A percentile compares a stretch with the other conserved stretches of the same genome.
These are phyloP conservation scores for Mythimna pallens DNA, from an alignment of 2,888 invertebrate species.

Conservation along the genomic window DNA sequence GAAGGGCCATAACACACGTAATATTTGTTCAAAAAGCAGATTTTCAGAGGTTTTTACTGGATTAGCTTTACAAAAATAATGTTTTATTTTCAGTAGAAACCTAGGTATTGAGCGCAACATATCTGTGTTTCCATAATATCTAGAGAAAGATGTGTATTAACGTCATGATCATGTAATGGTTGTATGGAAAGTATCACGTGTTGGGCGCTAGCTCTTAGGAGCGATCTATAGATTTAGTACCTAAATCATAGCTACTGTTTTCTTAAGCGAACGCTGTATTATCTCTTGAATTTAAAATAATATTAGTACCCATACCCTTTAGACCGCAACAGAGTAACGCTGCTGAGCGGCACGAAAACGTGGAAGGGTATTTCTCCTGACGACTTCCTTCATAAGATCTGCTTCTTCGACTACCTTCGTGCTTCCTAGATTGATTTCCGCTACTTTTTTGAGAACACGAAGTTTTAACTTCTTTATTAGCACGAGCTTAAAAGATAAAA, in stretches of 20 bases:
- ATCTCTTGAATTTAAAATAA: background rate
- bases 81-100: too few species aligned
- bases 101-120: too few species aligned
- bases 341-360: background rate
- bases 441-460: background rate
- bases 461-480: background rate
- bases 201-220: too few species aligned
- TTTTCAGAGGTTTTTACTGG: too few species aligned
- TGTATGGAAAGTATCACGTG: too few species aligned
- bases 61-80: too few species aligned
- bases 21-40: too few species aligned
- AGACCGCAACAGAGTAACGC: slow-evolving; percentile 3
- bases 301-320: slow-evolving; percentile 1
- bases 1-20: too few species aligned
- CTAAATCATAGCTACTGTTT: background rate
- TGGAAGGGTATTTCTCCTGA: too few species aligned
- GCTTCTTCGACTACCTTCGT: background rate
- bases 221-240: background rate
- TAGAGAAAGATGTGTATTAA: too few species aligned
- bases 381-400: background rate
- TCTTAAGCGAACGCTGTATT: background rate
- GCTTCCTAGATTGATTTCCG: background rate
- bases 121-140: too few species aligned
- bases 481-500: slow-evolving; percentile 1
- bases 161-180: too few species aligned